These are phyloP conservation scores for Guaruba guarouba DNA, from an alignment of 2,113 vertebrate species.

Conservation along the genomic window DNA sequence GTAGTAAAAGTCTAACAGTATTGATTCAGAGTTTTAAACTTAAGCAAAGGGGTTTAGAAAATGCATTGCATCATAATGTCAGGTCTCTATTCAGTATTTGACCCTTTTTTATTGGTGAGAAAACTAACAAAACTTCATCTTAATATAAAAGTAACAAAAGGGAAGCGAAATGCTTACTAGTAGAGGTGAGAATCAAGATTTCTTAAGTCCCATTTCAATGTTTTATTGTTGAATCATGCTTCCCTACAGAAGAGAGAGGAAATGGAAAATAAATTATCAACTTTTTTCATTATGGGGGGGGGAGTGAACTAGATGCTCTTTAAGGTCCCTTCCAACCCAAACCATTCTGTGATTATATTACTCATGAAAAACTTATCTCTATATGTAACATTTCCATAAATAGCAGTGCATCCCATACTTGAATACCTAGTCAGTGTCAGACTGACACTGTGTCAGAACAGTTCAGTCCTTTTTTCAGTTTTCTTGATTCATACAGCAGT, in stretches of 20 bases:
- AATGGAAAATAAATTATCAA: background rate
- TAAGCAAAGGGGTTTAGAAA: fast-evolving
- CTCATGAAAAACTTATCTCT: fast-evolving
- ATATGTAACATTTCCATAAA: background rate
- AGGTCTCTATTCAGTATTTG: background rate
- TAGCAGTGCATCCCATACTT: background rate
- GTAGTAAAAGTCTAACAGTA: background rate
- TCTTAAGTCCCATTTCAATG: background rate
- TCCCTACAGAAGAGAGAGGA: background rate
- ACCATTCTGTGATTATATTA: background rate
- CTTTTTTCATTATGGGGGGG: fast-evolving
- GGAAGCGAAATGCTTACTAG: background rate
- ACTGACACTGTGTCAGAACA: background rate
- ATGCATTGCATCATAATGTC: background rate
- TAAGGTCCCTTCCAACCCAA: background rate
- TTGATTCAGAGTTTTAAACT: background rate
- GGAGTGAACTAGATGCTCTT: background rate
- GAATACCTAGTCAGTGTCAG: background rate
- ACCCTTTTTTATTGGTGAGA: background rate
- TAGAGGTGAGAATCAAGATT: background rate
- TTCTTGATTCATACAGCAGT: background rate
- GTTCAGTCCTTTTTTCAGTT: background rate
- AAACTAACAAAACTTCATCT: background rate
- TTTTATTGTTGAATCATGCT: background rate
- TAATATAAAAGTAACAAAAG: background rate